phyloP scores from a whole-genome alignment of 2,797 vertebrate genomes.

The Hylomyscus alleni region DNA sequence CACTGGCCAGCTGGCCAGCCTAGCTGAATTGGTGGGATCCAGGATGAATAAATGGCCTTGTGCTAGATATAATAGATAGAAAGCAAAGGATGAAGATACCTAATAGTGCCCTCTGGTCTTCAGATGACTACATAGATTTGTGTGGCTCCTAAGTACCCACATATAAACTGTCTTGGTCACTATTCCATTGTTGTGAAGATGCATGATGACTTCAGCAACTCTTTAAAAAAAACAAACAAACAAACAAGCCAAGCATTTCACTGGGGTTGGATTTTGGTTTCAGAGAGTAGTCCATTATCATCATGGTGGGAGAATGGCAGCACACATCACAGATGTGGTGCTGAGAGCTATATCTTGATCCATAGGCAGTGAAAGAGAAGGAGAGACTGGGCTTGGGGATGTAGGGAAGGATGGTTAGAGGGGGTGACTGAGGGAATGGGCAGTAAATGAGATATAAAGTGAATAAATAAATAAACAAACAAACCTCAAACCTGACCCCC shows the following conservation, averaged over 20 bases:
- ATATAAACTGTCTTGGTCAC: neutral
- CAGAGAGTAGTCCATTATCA: neutral
- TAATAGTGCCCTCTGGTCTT: neutral
- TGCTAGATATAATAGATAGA: neutral
- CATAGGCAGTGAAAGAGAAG: neutral
- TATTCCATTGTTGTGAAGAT: neutral
- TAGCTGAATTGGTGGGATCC: neutral
- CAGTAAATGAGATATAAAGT: neutral
- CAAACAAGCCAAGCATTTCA: neutral
- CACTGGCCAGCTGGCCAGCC: neutral
- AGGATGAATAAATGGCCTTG: neutral
- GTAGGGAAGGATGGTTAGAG: neutral
- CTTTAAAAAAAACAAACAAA: neutral
- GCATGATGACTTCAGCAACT: neutral
- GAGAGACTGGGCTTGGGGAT: neutral
- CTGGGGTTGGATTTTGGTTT: neutral
- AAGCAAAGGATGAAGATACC: neutral
- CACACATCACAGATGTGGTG: neutral
- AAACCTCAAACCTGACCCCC: neutral
- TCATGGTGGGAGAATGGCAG: neutral
- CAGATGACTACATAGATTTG: neutral
- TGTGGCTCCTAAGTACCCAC: neutral
- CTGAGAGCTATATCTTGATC: neutral
- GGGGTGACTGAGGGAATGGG: neutral
- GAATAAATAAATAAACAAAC: neutral